Percentiles rank a stretch among this genome's conserved stretches.
Conservation (phyloP, 2,797 vertebrate species). For the Luscinia luscinia region DNA sequence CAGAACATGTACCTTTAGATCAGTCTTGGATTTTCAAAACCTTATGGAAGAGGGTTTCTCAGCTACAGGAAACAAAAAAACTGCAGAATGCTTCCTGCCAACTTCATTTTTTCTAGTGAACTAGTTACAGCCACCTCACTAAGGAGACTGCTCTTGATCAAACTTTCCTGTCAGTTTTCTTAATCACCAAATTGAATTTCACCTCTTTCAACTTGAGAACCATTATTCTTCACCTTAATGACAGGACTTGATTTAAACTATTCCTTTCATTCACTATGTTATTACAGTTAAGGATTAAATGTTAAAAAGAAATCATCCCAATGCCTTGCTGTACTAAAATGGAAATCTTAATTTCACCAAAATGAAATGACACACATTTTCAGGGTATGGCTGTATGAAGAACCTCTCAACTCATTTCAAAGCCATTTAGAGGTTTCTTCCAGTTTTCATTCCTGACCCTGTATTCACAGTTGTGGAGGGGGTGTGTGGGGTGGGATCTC, state of each 20-base stretch:
- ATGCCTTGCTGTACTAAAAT: background rate
- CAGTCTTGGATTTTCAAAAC: background rate
- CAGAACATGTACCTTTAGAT: background rate
- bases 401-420: background rate
- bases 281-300: background rate
- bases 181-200: slow-evolving; percentile 31
- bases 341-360: background rate
- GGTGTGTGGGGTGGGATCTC: background rate
- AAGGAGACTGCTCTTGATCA: background rate
- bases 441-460: background rate
- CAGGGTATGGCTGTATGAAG: background rate
- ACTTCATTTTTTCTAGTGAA: background rate
- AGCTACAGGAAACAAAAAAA: background rate
- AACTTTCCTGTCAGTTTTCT: slow-evolving; percentile 36
- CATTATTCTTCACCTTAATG: slow-evolving; percentile 4
- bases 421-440: rapidly evolving
- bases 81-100: background rate
- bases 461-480: background rate
- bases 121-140: background rate
- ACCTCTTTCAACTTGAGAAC: background rate
- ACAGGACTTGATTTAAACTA: slow-evolving; percentile 21
- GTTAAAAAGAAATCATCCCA: background rate
- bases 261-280: background rate
- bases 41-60: background rate
- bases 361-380: background rate